Conservation (phyloP, 2,113 vertebrate species). For the Coptodon bakossiorum region DNA sequence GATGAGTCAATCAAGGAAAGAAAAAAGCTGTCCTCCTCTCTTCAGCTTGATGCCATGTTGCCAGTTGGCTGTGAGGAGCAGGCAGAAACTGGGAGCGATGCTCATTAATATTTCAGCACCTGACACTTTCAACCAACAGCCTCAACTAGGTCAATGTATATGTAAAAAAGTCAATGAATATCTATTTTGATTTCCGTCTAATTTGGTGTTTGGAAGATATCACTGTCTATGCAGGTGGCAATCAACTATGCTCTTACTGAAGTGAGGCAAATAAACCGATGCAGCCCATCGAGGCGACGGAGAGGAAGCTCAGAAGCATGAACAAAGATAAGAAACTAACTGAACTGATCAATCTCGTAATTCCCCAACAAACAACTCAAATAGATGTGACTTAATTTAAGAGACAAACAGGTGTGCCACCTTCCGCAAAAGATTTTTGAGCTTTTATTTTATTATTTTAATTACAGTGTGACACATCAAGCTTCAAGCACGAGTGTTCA, state of each 20-base stretch:
- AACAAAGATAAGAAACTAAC: neutral
- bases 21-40: conserved; percentile 70
- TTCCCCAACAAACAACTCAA: neutral
- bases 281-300: conserved; percentile 1
- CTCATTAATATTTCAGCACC: conserved; percentile 79
- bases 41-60: conserved; percentile 74
- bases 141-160: conserved; percentile 82
- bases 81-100: conserved; percentile 75
- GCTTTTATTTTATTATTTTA: neutral
- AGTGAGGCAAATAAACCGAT: conserved; percentile 28
- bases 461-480: neutral
- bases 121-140: conserved; percentile 77
- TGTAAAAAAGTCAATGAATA: conserved; percentile 72
- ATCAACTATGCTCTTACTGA: conserved; percentile 30
- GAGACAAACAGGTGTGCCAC: neutral
- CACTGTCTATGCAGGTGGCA: conserved; percentile 60
- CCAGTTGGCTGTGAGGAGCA: conserved; percentile 76
- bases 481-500: neutral
- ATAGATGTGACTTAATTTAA: neutral
- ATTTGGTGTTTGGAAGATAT: conserved; percentile 59
- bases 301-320: neutral
- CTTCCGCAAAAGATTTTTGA: neutral
- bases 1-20: conserved; percentile 80
- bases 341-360: neutral
- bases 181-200: conserved; percentile 68